Conservation (phyloP, 2,888 invertebrate genomes). For the Meteorus colon region DNA sequence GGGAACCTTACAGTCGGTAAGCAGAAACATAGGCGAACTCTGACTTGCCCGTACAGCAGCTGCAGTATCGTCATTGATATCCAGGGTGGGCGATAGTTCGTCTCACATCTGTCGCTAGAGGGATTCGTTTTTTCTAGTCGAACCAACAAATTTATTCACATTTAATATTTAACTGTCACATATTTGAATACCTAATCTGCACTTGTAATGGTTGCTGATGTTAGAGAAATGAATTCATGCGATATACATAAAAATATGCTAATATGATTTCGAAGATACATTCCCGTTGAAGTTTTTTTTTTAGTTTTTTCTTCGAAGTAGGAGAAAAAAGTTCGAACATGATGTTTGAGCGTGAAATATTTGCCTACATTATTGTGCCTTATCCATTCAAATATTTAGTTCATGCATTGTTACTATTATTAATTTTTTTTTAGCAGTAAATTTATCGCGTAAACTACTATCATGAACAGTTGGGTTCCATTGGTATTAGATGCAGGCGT, state of each 20-base stretch:
- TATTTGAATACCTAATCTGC: constrained; percentile 20
- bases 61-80: constrained; percentile 54
- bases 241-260: neutral
- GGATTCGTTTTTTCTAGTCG: constrained; percentile 35
- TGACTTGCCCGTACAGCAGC: constrained; percentile 66
- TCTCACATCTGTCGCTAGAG: constrained; percentile 63
- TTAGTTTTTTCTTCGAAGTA: neutral
- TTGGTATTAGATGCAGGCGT: constrained; percentile 67
- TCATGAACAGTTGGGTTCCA: constrained; percentile 70
- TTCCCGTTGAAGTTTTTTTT: neutral
- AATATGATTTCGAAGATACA: neutral
- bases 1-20: constrained; percentile 60
- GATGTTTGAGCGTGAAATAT: neutral
- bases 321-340: too few relatives aligned
- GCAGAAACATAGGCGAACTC: constrained; percentile 65
- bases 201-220: neutral
- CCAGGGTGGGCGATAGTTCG: constrained; percentile 57
- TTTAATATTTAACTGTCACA: constrained; percentile 23
- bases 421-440: neutral
- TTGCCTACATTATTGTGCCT: neutral
- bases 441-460: constrained; percentile 59
- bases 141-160: constrained; percentile 21
- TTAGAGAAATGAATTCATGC: neutral
- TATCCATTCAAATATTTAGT: neutral
- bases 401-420: neutral